Base-by-base conservation (phyloP, 1,140 invertebrate genomes). In the Monochamus saltuarius region DNA sequence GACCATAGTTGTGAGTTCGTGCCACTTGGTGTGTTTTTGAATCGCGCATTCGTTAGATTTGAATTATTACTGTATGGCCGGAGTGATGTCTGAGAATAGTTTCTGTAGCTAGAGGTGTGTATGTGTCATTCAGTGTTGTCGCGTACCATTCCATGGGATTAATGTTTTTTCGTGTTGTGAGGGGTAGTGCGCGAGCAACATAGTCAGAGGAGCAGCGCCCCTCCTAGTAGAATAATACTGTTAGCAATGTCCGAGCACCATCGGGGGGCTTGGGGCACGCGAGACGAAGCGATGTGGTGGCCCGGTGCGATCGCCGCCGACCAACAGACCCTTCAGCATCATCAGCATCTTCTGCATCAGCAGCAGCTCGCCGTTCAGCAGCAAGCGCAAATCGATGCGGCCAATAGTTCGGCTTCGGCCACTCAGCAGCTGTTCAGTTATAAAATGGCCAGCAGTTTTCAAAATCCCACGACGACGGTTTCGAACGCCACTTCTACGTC, bases 381-480 rank as follows among this genome's bases (percentile, higher is more conserved):
- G n/a, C 73, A 73, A 51, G 73, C 75, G 62, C 78, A 80, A 37
- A 73, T 80, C 39, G 78, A 77, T 22, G 77, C 77, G 13, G 58
- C 78, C 72, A 71, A 55, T 19, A 61, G 61, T 62, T 47, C 62
- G 34, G 61, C 68, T 8, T 54, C 62, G 63, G 79, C 80, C 58
- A 77, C 77, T n/a, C 58, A 57, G 71, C 89, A 90, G 75, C 81
- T 90, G 62, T 90, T 90, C 74, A 86, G 86, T 59, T 91, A 91
- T 79, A 91, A 91, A 82, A 90, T 91, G 88, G 86, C 88, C 73
- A 87, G 86, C 73, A 87, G 86, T 73, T 89, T 89, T 80, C 85
- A 89, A 65, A 88, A 87, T 74, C 84, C 83, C 71, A 81, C 81
- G 62, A 84, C 83, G 64, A 78, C 77, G 59, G 77, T 77, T 61